Evolutionary conservation across 1,140 invertebrate genomes (phyloP), one percentile per base, ranked within the genome.

Genomic region (Nebria ingens): DNA sequence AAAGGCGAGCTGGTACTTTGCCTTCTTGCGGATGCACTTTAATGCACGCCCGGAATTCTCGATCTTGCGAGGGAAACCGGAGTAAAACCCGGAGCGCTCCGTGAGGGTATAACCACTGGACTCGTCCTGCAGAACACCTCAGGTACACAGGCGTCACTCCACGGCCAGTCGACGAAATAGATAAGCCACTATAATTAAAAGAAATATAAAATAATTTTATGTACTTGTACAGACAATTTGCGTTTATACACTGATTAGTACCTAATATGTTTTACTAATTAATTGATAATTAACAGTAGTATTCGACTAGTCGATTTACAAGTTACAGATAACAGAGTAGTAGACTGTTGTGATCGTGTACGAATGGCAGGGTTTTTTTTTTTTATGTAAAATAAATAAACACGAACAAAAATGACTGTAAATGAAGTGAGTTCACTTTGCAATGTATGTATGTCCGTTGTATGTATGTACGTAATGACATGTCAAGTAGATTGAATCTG

Each of bases 121-220:
- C 77, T 0, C 73, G 72, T 12, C 87, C 87, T 52, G 83, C 80
- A 1, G 81, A 75, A 62, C 87, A 90, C 19, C 86, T 76, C 19
- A 89, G 77, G 70, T 89, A 88, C 3, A 89, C 84, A 0, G 86
- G 85, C 21, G 83, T 82, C 4, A 90, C 85, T 2, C 81, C 85
- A 52, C 83, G 76, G 0, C 72, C 74, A 19, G 60, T 56, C 56
- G 72, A 70, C 1, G 70, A 59, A 9, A 64, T 69, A 29, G 69
- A 60, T 61, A 80, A 60, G 2, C 79, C 79, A 64, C 79, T 81
- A 71, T 21, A 76, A 77, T 57, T 68, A 68, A 61, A 66, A 62
- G 55, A 61, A 51, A 61, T 11, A 51, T 21, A 21, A 54, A 20
- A 9, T 34, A 34, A 34, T 34, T n/a, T 15, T 34, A n/a, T 20